Conservation (phyloP, 2,113 vertebrate species). For the Phycodurus eques region DNA sequence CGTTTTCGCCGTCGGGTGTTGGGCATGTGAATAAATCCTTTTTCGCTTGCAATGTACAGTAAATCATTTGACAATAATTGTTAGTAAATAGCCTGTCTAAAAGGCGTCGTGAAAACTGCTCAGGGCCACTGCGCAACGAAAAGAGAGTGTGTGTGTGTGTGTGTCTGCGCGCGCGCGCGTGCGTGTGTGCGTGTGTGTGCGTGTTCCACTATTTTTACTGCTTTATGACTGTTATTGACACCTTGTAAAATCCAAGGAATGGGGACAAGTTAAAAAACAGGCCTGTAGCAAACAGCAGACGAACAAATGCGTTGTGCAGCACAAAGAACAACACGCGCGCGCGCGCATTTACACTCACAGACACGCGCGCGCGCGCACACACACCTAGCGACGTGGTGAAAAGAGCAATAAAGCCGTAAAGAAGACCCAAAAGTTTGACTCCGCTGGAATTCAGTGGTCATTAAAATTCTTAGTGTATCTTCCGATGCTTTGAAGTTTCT, state of each 20-base stretch:
- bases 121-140: neutral
- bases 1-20: neutral
- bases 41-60: neutral
- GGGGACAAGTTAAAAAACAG: slow-evolving; percentile 57
- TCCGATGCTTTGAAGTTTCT: neutral
- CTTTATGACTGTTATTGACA: slow-evolving; percentile 69
- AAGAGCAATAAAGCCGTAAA: slow-evolving; percentile 9
- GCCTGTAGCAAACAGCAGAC: slow-evolving; percentile 50
- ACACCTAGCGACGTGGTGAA: neutral
- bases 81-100: slow-evolving; percentile 10
- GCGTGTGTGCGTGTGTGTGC: slow-evolving; percentile 17
- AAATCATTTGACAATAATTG: slow-evolving; percentile 18
- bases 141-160: slow-evolving; percentile 18
- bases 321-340: slow-evolving; percentile 20
- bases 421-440: neutral
- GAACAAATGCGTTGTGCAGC: slow-evolving; percentile 51
- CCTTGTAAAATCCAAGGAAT: slow-evolving; percentile 67
- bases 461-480: neutral
- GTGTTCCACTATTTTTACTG: slow-evolving; percentile 47
- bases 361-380: slow-evolving; percentile 11
- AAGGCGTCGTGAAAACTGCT: neutral
- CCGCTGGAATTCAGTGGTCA: neutral
- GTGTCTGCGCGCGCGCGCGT: slow-evolving; percentile 16
- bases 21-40: neutral
- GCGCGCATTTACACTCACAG: slow-evolving; percentile 12